Conservation (phyloP, 1,140 invertebrate species). For the Drosophila chauvacae region DNA sequence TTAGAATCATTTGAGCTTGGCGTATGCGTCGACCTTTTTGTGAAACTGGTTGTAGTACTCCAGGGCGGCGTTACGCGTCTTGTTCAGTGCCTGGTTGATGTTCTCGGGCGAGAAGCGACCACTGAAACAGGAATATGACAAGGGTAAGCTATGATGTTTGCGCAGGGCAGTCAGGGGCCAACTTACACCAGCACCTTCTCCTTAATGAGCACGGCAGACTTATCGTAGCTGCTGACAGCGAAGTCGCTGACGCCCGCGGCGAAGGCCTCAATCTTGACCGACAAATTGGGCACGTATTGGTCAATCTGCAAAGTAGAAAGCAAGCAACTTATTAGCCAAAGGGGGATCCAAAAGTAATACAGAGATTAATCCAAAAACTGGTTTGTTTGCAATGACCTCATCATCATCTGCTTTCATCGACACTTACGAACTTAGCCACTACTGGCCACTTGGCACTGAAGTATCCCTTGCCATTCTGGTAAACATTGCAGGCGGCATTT, state of each 20-base stretch:
- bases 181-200: slow-evolving; percentile 92
- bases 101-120: slow-evolving; percentile 91
- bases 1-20: slow-evolving; percentile 88
- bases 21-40: slow-evolving; percentile 89
- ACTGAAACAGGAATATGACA: slow-evolving; percentile 85
- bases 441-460: slow-evolving; percentile 86
- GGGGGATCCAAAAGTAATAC: not conserved
- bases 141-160: not conserved
- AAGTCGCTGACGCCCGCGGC: slow-evolving; percentile 84
- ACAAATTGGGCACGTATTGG: slow-evolving; percentile 88
- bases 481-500: slow-evolving; percentile 86
- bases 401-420: slow-evolving; percentile 6
- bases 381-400: slow-evolving; percentile 65
- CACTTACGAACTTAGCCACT: slow-evolving; percentile 86
- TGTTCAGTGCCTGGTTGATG: slow-evolving; percentile 89
- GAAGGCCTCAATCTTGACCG: slow-evolving; percentile 86
- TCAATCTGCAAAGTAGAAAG: slow-evolving; percentile 86
- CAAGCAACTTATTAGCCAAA: slow-evolving; percentile 17
- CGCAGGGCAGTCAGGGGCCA: not conserved
- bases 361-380: slow-evolving; percentile 41
- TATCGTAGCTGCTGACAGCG: slow-evolving; percentile 85
- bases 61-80: slow-evolving; percentile 77
- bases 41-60: slow-evolving; percentile 90
- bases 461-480: slow-evolving; percentile 86
- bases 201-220: slow-evolving; percentile 86